phyloP scores from a whole-genome alignment of 2,113 vertebrate genomes.

The Ibidorhyncha struthersii region DNA sequence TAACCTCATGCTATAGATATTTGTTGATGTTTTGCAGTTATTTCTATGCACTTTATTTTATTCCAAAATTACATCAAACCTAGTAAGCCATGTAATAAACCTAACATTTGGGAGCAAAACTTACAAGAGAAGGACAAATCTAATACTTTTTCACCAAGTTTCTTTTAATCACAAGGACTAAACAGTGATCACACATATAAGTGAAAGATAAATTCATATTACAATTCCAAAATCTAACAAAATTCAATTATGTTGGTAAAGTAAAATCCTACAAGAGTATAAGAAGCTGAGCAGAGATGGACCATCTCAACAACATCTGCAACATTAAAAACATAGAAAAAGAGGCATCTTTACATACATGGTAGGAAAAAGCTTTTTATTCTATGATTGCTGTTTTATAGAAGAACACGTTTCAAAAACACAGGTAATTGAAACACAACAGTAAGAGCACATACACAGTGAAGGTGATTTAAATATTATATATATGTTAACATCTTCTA shows the following conservation, averaged over 20 bases:
- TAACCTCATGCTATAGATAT: rapidly evolving
- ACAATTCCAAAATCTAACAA: background rate
- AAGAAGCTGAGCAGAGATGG: background rate
- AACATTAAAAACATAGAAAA: background rate
- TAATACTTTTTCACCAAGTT: background rate
- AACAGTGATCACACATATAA: background rate
- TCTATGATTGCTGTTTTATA: background rate
- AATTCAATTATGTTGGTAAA: background rate
- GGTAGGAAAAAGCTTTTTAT: slow-evolving; percentile 49
- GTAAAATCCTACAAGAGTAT: background rate
- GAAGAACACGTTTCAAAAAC: background rate
- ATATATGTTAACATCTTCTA: background rate
- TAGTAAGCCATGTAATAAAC: background rate
- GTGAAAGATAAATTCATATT: background rate
- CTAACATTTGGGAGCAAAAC: background rate
- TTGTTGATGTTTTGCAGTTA: background rate
- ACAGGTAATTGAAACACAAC: background rate
- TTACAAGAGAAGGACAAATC: background rate
- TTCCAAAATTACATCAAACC: background rate
- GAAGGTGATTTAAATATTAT: slow-evolving; percentile 32
- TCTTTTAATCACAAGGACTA: background rate
- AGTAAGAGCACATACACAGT: background rate
- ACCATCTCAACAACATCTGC: background rate
- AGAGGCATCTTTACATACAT: background rate
- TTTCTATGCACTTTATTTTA: background rate